These are phyloP conservation scores for Aphis gossypii DNA, from an alignment of 1,140 invertebrate genomes.

Conservation along the genomic window DNA sequence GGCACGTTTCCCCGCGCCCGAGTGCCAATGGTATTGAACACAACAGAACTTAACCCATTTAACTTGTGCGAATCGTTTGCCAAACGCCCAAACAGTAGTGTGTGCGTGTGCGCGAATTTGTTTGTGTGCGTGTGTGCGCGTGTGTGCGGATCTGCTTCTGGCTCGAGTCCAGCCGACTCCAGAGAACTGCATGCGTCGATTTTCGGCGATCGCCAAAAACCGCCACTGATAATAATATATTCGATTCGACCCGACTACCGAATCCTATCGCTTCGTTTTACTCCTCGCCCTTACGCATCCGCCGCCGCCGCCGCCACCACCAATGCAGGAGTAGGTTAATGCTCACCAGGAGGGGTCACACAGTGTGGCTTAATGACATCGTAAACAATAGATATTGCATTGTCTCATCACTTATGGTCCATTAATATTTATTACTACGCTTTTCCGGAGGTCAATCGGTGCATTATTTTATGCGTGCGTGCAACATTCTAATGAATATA, in stretches of 20 bases:
- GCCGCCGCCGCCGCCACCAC: background rate
- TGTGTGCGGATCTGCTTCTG: slow-evolving; percentile 5
- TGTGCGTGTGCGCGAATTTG: background rate
- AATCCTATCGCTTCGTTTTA: background rate
- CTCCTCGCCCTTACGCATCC: background rate
- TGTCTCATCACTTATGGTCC: background rate
- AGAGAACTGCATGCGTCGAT: slow-evolving; percentile 49
- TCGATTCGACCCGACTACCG: slow-evolving; percentile 36
- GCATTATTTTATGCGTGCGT: slow-evolving; percentile 3
- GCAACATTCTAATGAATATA: slow-evolving; percentile 26
- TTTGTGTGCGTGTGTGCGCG: background rate
- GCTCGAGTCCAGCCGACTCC: slow-evolving; percentile 43
- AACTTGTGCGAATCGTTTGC: slow-evolving; percentile 45
- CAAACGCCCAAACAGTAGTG: slow-evolving; percentile 12
- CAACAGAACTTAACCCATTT: slow-evolving; percentile 45
- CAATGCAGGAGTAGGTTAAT: background rate
- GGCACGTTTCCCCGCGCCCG: slow-evolving; percentile 17
- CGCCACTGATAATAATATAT: slow-evolving; percentile 52
- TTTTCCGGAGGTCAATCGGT: slow-evolving; percentile 35
- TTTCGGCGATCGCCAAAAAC: slow-evolving; percentile 48
- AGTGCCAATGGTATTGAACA: slow-evolving; percentile 47
- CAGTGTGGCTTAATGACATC: background rate
- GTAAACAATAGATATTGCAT: slow-evolving; percentile 19
- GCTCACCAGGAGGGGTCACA: background rate
- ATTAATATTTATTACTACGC: slow-evolving; percentile 17